phyloP scores from a whole-genome alignment of 1,140 invertebrate genomes.

The Euwallacea similis region DNA sequence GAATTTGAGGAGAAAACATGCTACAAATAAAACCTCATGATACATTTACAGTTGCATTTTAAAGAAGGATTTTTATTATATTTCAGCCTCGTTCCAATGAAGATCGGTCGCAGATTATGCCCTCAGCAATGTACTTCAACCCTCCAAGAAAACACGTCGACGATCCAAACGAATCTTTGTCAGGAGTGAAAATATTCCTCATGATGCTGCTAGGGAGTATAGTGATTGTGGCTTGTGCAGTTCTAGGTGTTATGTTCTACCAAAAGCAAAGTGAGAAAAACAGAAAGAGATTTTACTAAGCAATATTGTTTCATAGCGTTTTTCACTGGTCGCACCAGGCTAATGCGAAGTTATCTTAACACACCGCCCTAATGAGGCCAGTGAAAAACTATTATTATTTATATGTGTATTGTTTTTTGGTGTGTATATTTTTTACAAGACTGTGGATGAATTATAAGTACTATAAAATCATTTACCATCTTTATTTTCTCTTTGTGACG shows the following conservation, averaged over 20 bases:
- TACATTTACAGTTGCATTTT: not conserved
- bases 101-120: slow-evolving; percentile 74
- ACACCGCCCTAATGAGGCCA: no score
- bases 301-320: not conserved
- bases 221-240: slow-evolving; percentile 73
- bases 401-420: slow-evolving; percentile 1
- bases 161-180: slow-evolving; percentile 80
- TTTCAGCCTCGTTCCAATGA: slow-evolving; percentile 67
- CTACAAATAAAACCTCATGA: no score
- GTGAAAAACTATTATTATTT: no score
- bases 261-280: slow-evolving; percentile 88
- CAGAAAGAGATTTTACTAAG: slow-evolving; percentile 86
- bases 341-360: no score
- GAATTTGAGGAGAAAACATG: no score
- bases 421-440: slow-evolving; percentile 5
- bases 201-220: slow-evolving; percentile 79
- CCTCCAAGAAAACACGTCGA: slow-evolving; percentile 85
- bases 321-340: no score
- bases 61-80: slow-evolving; percentile 4
- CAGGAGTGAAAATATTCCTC: slow-evolving; percentile 87
- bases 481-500: no score
- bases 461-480: slow-evolving; percentile 15
- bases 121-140: slow-evolving; percentile 80
- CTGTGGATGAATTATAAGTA: slow-evolving; percentile 2
- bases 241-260: slow-evolving; percentile 88